These are phyloP conservation scores for Burhinus oedicnemus DNA, from an alignment of 2,113 vertebrate genomes.

Conservation along the genomic window DNA sequence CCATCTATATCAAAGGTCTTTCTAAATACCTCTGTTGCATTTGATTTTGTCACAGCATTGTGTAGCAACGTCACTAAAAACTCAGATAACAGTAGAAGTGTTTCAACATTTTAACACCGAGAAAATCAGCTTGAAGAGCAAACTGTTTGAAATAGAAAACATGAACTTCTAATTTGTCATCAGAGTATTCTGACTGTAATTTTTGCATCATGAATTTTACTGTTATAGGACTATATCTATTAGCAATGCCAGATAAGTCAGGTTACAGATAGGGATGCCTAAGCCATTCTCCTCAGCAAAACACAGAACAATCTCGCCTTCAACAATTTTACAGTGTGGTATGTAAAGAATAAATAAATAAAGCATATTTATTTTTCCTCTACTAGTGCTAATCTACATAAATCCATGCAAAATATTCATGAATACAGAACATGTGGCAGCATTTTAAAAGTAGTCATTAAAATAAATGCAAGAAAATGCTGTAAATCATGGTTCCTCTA, in stretches of 20 bases:
- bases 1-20: background rate
- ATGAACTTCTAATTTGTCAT: background rate
- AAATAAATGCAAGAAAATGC: constrained; percentile 21
- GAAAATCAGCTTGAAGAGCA: background rate
- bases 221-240: background rate
- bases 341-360: background rate
- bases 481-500: background rate
- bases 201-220: background rate
- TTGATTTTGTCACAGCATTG: background rate
- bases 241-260: background rate
- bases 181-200: background rate
- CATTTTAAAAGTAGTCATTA: background rate
- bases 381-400: background rate
- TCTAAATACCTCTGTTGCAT: background rate
- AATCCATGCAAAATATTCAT: constrained; percentile 1
- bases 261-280: background rate
- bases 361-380: background rate
- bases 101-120: background rate
- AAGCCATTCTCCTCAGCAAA: background rate
- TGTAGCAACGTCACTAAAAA: background rate
- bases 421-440: background rate
- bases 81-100: background rate
- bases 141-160: background rate
- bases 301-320: background rate
- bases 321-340: background rate